Evolutionary conservation across 2,113 vertebrate genomes (phyloP).

Genomic region (Scartelaos histophorus): DNA sequence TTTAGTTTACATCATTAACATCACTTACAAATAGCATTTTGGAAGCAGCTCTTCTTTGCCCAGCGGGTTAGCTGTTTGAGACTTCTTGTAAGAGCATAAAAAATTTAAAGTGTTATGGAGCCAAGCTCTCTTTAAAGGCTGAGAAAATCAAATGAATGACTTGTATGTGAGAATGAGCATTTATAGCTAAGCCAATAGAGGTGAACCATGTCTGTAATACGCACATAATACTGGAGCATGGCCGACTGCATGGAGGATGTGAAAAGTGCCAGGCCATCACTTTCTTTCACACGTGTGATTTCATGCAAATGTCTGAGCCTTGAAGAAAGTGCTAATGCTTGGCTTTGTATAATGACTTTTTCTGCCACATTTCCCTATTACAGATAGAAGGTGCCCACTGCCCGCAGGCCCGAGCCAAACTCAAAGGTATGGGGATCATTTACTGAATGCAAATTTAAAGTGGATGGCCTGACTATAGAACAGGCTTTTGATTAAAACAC

Average conservation of each 20-base stretch:
- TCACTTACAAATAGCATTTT: conserved; percentile 20
- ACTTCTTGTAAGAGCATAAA: conserved; percentile 34
- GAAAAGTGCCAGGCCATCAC: conserved; percentile 71
- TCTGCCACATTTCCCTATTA: conserved; percentile 56
- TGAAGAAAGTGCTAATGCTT: conserved; percentile 55
- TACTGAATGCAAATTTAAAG: conserved; percentile 19
- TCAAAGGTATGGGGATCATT: conserved; percentile 17
- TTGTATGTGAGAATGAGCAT: conserved; percentile 60
- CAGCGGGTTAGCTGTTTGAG: conserved; percentile 35
- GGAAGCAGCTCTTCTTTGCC: neutral
- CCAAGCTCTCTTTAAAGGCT: conserved; percentile 42
- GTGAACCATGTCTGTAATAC: conserved; percentile 73
- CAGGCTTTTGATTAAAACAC: neutral
- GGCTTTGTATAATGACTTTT: conserved; percentile 67
- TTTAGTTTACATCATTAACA: conserved; percentile 9
- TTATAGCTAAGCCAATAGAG: conserved; percentile 63
- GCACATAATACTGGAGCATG: conserved; percentile 67
- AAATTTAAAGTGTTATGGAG: conserved; percentile 52
- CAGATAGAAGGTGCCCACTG: conserved; percentile 39
- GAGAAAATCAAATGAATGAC: conserved; percentile 68
- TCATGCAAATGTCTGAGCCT: conserved; percentile 67
- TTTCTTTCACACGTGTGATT: conserved; percentile 68
- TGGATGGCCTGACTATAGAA: conserved; percentile 7
- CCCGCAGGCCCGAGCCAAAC: conserved; percentile 5
- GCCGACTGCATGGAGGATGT: conserved; percentile 64